phyloP scores from a whole-genome alignment of 2,113 vertebrate genomes.

The Litocranius walleri region DNA sequence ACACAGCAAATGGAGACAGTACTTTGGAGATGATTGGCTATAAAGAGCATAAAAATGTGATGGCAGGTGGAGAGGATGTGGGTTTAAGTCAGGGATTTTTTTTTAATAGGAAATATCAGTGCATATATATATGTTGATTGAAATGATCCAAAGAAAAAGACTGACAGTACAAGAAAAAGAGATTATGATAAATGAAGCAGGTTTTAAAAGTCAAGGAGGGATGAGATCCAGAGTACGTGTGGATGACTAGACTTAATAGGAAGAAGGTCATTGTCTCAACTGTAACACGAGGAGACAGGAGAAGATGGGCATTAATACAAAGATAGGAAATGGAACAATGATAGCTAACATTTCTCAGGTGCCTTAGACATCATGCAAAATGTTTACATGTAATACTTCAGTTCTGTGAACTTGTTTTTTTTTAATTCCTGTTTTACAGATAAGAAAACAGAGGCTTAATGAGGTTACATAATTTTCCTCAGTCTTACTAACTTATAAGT shows the following conservation, averaged over 20 bases:
- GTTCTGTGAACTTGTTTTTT: background rate
- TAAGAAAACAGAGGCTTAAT: constrained; percentile 6
- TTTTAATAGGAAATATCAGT: background rate
- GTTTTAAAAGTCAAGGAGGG: background rate
- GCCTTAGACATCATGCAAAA: background rate
- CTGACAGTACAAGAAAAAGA: background rate
- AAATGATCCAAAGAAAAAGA: constrained; percentile 9
- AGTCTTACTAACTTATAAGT: background rate
- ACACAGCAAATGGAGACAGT: background rate
- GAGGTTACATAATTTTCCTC: background rate
- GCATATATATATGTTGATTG: background rate
- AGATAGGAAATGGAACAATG: background rate
- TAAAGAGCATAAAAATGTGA: background rate
- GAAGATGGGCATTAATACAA: background rate
- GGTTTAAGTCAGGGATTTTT: background rate
- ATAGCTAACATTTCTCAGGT: background rate
- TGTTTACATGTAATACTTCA: background rate
- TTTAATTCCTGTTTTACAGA: background rate
- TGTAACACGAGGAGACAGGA: background rate
- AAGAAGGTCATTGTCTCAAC: background rate
- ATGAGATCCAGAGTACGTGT: background rate
- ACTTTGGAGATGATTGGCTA: background rate
- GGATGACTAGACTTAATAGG: background rate
- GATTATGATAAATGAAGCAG: background rate
- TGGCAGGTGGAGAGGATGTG: background rate